Evolutionary conservation across 92 coral and sea anemone species (phyloP).

Genomic region (Umimayanthus kanabou): DNA sequence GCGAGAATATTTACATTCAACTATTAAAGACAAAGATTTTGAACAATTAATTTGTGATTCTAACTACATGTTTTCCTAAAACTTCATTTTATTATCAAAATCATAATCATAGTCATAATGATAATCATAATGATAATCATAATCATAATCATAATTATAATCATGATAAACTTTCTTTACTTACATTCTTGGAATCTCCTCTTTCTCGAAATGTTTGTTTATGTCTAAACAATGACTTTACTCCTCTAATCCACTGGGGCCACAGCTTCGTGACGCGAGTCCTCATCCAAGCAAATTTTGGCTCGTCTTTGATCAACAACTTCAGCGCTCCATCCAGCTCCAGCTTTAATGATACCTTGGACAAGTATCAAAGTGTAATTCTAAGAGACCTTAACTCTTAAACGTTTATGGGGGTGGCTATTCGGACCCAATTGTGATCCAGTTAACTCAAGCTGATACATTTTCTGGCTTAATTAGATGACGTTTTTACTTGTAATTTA

Average conservation of each 20-base stretch:
- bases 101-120: too few species aligned
- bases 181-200: constrained; percentile 2
- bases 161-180: neutral
- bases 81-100: neutral
- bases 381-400: too few species aligned
- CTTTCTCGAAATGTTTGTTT: constrained; percentile 11
- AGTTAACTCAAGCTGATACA: too few species aligned
- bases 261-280: constrained; percentile 70
- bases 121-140: too few species aligned
- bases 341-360: constrained; percentile 42
- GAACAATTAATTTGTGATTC: neutral
- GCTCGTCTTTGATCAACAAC: constrained; percentile 32
- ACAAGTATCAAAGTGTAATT: neutral
- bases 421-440: too few species aligned
- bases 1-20: too few species aligned
- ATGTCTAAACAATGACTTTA: constrained; percentile 33
- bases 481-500: too few species aligned
- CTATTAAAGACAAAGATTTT: too few species aligned
- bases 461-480: too few species aligned
- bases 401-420: too few species aligned
- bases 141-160: too few species aligned
- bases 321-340: constrained; percentile 34
- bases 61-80: neutral
- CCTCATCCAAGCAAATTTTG: constrained; percentile 70
- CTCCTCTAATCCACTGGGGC: constrained; percentile 77